Evolutionary conservation across 2,888 invertebrate genomes (phyloP), one percentile per base, ranked within the genome.

Genomic region (Abrostola tripartita): DNA sequence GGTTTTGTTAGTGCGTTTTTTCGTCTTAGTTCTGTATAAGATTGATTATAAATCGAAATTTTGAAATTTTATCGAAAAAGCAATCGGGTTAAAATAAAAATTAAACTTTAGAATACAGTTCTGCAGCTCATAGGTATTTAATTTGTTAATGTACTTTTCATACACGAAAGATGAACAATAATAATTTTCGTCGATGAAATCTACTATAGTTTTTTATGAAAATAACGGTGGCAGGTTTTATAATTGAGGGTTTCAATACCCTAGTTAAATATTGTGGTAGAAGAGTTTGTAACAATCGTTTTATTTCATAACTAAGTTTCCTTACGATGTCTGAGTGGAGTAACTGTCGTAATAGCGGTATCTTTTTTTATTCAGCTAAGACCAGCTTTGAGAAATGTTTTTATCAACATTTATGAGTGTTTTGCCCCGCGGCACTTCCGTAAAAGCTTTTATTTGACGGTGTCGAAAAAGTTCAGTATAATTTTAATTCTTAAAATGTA

Each of bases 351-450:
- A 60, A 66, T 66, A 54, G 49, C 62, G 36, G 66, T 69, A 55
- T 61, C 69, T 61, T 66, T 76, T 47, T 24, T 56, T 56, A 70
- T 76, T 69, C 69, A 57, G 60, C 73, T 57, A 73, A 59, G 61
- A 64, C 53, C 54, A 57, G 65, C 42, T 69, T 69, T 44, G 53
- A 44, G 42, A 67, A 77, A 61, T 75, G 77, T 75, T 75, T 47
- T 62, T 67, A 68, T 76, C 69, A 74, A 62, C 61, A 53, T 77
- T 69, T 40, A 44, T 44, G 54, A 54, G 71, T 68, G 74, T 78
- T 62, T 68, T 62, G 61, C 60, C 76, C 50, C 24, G 59, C 62
- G 71, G 71, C 68, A 5, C 6, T 35, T 44, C 42, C 51, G 36
- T 44, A 40, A 57, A 61, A 75, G 52, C 74, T 60, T 67, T 55